Base-by-base conservation (phyloP, 64 coral and sea anemone genomes). In the Actinia tenebrosa region DNA sequence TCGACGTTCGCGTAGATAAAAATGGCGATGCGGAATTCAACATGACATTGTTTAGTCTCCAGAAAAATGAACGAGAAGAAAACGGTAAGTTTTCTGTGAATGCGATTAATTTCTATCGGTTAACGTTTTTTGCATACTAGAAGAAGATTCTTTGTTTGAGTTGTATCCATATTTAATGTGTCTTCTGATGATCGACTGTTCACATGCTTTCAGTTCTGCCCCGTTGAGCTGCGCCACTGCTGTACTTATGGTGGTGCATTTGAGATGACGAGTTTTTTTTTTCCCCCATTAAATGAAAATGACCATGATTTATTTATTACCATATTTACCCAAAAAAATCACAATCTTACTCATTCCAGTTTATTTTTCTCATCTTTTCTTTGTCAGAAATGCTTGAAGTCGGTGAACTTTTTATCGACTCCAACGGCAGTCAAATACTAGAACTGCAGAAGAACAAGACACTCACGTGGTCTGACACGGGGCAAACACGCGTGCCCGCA, bases 1-100 rank as follows among this genome's bases (percentile, higher is more conserved):
- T 89, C 64, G 25, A 84, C 7, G 63, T 89, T 23, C 82, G 60
- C 61, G 81, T 89, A 5, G 88, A 89, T 55, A 83, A 84, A 26
- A 89, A 89, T 23, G 88, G 88, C 53, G 88, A 89, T 71, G 80
- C 54, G 18, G 88, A 84, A 72, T 89, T 89, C 26, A 89, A 89
- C 64, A 89, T 89, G 88, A 56, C 80, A 8, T 83, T 89, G 55
- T 83, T 89, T 58, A 79, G 81, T 42, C 77, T 84, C n/a, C 25
- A 77, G 54, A 59, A 84, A 44, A 89, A 64, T n/a, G 81, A 18
- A 16, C 42, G 26, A 59, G 64, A 52, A 17, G 80, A 72, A 42
- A 16, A 15, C 23, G 88, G 80, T 89, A 84, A 84, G 27, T 37
- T 37, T 37, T 37, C 30, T 37, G 30, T 37, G 30, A 37, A 37